Base-by-base conservation (phyloP, 1,140 invertebrate species). In the Eciton burchellii region DNA sequence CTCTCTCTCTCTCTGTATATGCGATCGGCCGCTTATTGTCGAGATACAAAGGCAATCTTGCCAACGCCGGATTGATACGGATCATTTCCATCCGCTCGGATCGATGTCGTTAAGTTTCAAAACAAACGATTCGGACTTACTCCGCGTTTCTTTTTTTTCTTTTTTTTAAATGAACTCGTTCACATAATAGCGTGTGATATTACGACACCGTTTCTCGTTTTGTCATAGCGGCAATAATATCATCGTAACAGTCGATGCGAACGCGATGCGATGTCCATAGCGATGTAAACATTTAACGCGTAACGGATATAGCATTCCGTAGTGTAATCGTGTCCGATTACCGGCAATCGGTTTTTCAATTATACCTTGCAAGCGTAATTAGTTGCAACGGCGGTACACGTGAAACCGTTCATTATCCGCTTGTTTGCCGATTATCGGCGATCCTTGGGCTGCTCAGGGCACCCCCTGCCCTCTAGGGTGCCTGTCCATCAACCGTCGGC, bases 321-420 rank as follows among this genome's bases (percentile, higher is more conserved):
- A 57, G 52, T 49, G 68, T 79, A 79, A 79, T 79, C 63, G 63
- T 79, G 35, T 79, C 74, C 74, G 74, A 79, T 79, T 79, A 79
- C 74, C 21, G 74, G 35, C 74, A 79, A 79, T 79, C 63, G 74
- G 62, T 70, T 79, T 79, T 79, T 79, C 74, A 79, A 79, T 79
- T 79, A 79, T 79, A 79, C 68, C 74, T 43, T 52, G 63, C 74
- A 56, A 49, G 49, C 43, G 35, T 79, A 79, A 79, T 79, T 56
- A 63, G 49, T 79, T 79, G 68, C 49, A 45, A 43, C 72, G 41
- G 29, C 21, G 49, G 63, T 79, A 70, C 68, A 79, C 26, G 63
- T 63, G 74, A 79, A 56, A 79, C 74, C 74, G 24, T 79, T 24
- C 63, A 79, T 79, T 79, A 68, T 70, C 63, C 62, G 74, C 63